Evolutionary conservation across 2,888 invertebrate species (phyloP), one percentile per base, ranked within the genome.

Genomic region (Drosophila nr. fundita): DNA sequence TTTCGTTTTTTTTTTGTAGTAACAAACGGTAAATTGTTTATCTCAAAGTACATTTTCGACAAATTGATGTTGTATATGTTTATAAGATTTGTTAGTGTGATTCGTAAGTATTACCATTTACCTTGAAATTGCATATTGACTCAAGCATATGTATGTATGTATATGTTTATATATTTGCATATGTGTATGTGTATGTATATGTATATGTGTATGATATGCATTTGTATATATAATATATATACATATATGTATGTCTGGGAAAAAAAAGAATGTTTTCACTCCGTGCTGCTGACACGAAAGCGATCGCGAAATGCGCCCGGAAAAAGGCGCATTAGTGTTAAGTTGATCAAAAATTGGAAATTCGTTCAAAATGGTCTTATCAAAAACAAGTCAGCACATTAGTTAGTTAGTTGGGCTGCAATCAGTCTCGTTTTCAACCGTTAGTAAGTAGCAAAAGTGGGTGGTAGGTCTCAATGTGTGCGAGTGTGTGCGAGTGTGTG

Each of bases 361-460:
- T 29, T 59, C 18, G 49, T 73, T 42, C n/a, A 58, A 58, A 64
- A 30, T n/a, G n/a, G 13, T 30, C 7, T 45, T 36, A 45, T 7
- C 36, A 50, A 55, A 74, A 27, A 24, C 27, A 73, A 42, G 42
- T 27, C 53, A 65, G 66, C 66, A 49, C 57, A 21, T 36, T 27
- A 13, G 24, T n/a, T 32, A 48, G 42, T 67, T 64, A 34, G n/a
- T 58, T 58, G 62, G 68, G 27, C 27, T 64, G 42, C 40, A 55
- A 76, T 72, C 68, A 76, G 77, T 76, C 76, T 76, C 76, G 63
- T 64, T 76, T 50, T 67, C 34, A 54, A 45, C 50, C 57, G 57
- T 77, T 53, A 60, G 64, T 67, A 52, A 45, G 42, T 66, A 53
- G 57, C 57, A 45, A 49, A 53, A 42, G 24, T 48, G 4, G 6